Percentiles rank a stretch among this genome's conserved stretches.
phyloP scores from a whole-genome alignment of 2,888 invertebrate species.

The Amiota minor region DNA sequence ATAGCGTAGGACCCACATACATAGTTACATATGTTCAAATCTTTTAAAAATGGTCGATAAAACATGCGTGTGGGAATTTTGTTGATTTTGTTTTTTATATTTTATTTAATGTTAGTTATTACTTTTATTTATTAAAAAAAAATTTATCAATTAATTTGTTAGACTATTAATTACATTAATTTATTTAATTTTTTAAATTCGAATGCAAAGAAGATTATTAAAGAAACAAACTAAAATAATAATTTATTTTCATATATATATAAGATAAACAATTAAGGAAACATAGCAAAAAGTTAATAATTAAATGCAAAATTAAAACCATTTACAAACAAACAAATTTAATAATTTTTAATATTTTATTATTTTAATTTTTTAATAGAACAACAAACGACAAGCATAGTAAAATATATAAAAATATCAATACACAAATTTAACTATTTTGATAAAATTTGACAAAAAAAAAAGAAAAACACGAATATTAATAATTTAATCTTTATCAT shows the following conservation, averaged over 20 bases:
- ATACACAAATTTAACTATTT: not conserved
- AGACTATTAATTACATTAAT: not conserved
- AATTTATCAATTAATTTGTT: not conserved
- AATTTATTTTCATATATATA: not conserved
- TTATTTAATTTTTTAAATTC: conserved; percentile 11
- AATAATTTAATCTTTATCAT: too few relatives aligned
- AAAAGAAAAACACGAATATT: not conserved
- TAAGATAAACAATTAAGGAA: conserved; percentile 35
- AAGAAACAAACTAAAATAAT: conserved; percentile 39
- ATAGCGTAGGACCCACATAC: not conserved
- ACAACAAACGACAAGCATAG: conserved; percentile 7
- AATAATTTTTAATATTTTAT: not conserved
- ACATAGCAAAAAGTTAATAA: conserved; percentile 27
- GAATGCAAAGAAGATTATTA: conserved; percentile 20
- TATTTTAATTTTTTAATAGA: not conserved
- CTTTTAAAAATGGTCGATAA: conserved; percentile 10
- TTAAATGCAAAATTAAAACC: conserved; percentile 40
- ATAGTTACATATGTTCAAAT: not conserved
- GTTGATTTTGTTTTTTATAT: not conserved
- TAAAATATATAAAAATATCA: conserved; percentile 40
- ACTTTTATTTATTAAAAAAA: conserved; percentile 3
- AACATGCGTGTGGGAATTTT: conserved; percentile 1
- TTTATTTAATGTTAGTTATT: not conserved
- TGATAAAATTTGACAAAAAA: not conserved
- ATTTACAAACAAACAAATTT: conserved; percentile 34